Conservation (phyloP, 2,888 invertebrate species). For the Aleiodes alternator region DNA sequence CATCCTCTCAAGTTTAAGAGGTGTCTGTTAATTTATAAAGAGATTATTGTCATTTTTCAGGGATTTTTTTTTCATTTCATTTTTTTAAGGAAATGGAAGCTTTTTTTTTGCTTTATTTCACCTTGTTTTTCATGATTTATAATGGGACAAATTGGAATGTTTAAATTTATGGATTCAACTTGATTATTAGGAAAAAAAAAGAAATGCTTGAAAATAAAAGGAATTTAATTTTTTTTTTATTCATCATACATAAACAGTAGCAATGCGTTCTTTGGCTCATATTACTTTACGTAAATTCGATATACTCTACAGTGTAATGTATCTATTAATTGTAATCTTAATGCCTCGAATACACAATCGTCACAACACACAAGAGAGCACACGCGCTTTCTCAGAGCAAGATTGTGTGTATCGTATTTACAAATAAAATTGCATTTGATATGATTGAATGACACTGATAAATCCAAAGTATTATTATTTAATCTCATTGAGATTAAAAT, state of each 20-base stretch:
- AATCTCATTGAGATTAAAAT: background rate
- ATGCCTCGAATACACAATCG: conserved; percentile 10
- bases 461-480: background rate
- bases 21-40: conserved; percentile 66
- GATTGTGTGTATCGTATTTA: conserved; percentile 29
- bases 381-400: conserved; percentile 2
- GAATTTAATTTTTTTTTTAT: too few relatives aligned
- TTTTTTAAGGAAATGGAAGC: too few relatives aligned
- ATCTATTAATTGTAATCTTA: conserved; percentile 20
- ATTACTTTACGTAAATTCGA: conserved; percentile 9
- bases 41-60: conserved; percentile 67
- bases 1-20: conserved; percentile 38
- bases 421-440: conserved; percentile 30
- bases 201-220: too few relatives aligned
- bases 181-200: too few relatives aligned
- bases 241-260: too few relatives aligned
- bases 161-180: too few relatives aligned
- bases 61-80: background rate
- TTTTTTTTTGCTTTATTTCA: background rate
- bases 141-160: too few relatives aligned
- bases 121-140: too few relatives aligned
- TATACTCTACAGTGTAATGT: conserved; percentile 25
- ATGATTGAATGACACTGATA: conserved; percentile 16
- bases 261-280: too few relatives aligned
- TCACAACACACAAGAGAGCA: conserved; percentile 15